Base-by-base conservation (phyloP, 2,797 vertebrate species). In the Vireo griseus region DNA sequence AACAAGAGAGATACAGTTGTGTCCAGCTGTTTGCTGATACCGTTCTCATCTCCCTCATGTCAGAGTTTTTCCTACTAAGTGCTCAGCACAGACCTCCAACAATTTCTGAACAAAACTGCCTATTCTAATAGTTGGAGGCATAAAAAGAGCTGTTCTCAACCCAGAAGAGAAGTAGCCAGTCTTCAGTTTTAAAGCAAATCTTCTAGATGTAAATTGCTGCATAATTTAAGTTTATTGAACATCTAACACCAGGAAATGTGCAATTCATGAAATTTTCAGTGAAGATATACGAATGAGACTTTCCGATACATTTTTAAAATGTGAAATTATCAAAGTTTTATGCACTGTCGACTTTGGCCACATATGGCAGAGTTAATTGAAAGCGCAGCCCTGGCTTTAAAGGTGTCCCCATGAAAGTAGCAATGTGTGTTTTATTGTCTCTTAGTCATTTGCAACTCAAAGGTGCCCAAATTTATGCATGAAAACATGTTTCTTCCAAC, bases 191-290 rank as follows among this genome's bases (percentile, higher is more conserved):
- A 91, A 95, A 95, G 48, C 80, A 96, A 97, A 92, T 50, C 59
- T 76, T 78, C 86, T 78, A 72, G 86, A 95, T 94, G 93, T 94
- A 97, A 97, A 97, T 96, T 92, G 61, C 93, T 96, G 86, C 93
- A 96, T 97, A 96, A 97, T 97, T 97, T 97, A 97, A 95, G 78
- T 94, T 96, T 96, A 97, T 96, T 97, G 96, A 96, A 95, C 91
- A 95, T 95, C 78, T 95, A 95, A 97, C 96, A 91, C 94, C 61
- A 88, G 92, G 90, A 95, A 97, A 96, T 94, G 83, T 88, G 86
- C 95, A 97, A 91, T 94, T 97, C 96, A 97, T 96, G 89, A 96
- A 96, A 96, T 90, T 97, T 97, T 96, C 88, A 97, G 94, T 48
- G 79, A 93, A 90, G 76, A 94, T 90, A 88, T 94, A 96, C 2